Percentiles rank a stretch among this genome's conserved stretches.
Evolutionary conservation across 1,140 invertebrate genomes (phyloP).

Genomic region (Heliconius eleuchia): DNA sequence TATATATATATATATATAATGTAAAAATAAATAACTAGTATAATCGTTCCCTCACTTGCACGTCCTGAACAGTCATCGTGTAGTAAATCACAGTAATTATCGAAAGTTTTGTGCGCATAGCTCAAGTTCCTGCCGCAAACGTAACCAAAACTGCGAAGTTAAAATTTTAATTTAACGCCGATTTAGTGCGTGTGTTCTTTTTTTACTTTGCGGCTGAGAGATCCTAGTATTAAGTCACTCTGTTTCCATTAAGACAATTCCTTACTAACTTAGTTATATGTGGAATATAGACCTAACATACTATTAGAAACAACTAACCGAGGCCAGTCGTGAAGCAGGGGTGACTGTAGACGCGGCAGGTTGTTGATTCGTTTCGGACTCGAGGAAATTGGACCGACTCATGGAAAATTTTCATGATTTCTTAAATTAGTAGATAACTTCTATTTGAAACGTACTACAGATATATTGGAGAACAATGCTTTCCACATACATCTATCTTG

Average conservation of each 20-base stretch:
- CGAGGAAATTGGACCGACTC: background rate
- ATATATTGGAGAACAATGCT: slow-evolving; percentile 33
- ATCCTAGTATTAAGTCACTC: no score
- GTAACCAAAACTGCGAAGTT: slow-evolving; percentile 40
- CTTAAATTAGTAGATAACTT: background rate
- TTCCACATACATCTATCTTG: slow-evolving; percentile 28
- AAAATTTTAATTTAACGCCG: background rate
- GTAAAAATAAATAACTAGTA: no score
- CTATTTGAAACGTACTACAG: slow-evolving; percentile 26
- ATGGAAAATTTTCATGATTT: no score
- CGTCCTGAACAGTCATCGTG: slow-evolving; percentile 37
- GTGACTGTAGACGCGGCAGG: background rate
- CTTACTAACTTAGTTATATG: no score
- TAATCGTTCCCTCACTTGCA: slow-evolving; percentile 23
- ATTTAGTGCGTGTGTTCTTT: no score
- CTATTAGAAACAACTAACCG: no score
- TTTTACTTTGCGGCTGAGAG: no score
- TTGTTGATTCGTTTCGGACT: background rate
- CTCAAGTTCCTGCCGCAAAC: slow-evolving; percentile 43
- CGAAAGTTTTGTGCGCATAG: slow-evolving; percentile 40
- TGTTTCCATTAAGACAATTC: no score
- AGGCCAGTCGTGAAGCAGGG: no score
- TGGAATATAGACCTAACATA: no score
- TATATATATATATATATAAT: no score
- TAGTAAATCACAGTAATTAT: slow-evolving; percentile 43